A percentile compares a stretch with the other conserved stretches of the same genome.
Evolutionary conservation across 2,888 invertebrate genomes (phyloP).

Genomic region (Macaria liturata): DNA sequence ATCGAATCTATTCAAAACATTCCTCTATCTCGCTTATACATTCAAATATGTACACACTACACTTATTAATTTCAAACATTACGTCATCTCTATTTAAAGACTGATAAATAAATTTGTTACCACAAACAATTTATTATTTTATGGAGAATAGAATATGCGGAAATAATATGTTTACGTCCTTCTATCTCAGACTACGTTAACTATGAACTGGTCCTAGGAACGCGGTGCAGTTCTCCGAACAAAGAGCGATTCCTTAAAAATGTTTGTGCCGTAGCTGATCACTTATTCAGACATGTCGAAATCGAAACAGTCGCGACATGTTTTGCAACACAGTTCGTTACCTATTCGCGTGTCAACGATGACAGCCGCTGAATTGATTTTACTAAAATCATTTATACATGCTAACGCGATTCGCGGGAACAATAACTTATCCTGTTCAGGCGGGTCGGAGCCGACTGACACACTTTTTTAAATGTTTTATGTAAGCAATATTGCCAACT

Average conservation of each 20-base stretch:
- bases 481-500: not conserved
- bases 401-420: slow-evolving; percentile 16
- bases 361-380: slow-evolving; percentile 35
- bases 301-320: slow-evolving; percentile 36
- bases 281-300: slow-evolving; percentile 34
- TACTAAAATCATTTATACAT: slow-evolving; percentile 29
- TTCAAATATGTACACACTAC: slow-evolving; percentile 17
- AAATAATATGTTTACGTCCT: slow-evolving; percentile 4
- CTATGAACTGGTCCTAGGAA: not conserved
- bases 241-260: slow-evolving; percentile 26
- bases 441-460: slow-evolving; percentile 17
- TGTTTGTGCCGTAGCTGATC: slow-evolving; percentile 24
- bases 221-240: slow-evolving; percentile 13
- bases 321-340: slow-evolving; percentile 34
- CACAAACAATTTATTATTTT: not conserved
- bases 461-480: slow-evolving; percentile 15
- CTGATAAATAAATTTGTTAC: not conserved
- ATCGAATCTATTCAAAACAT: slow-evolving; percentile 71
- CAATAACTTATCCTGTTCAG: slow-evolving; percentile 17
- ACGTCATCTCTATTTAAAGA: slow-evolving; percentile 8
- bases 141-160: not conserved
- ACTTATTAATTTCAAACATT: slow-evolving; percentile 5
- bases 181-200: too few species aligned
- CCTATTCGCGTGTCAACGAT: slow-evolving; percentile 36
- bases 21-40: slow-evolving; percentile 47